These are phyloP conservation scores for Leucosticte australis DNA, from an alignment of 2,113 vertebrate genomes.

Conservation along the genomic window DNA sequence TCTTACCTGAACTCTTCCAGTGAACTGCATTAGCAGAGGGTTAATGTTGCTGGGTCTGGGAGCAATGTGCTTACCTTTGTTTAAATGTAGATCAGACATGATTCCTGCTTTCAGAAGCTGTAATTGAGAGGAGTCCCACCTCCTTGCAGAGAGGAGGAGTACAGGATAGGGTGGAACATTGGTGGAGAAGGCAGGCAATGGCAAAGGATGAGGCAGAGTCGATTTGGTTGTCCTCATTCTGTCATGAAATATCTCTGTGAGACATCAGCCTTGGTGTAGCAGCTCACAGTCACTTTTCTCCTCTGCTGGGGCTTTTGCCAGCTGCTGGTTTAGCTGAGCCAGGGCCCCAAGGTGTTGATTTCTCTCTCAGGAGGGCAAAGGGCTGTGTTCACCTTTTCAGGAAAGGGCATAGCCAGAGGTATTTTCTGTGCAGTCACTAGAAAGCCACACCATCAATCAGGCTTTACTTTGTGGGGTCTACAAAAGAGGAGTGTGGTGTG, in stretches of 20 bases:
- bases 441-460: constrained; percentile 30
- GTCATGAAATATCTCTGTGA: background rate
- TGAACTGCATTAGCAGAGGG: background rate
- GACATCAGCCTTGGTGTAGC: background rate
- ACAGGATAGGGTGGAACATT: background rate
- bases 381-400: constrained; percentile 1
- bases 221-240: background rate
- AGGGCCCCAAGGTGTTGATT: background rate
- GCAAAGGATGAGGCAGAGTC: background rate
- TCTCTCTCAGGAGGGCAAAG: background rate
- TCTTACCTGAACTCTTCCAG: background rate
- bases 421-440: constrained; percentile 13
- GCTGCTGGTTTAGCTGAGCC: background rate
- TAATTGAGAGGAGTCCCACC: background rate
- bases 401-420: background rate
- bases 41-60: background rate
- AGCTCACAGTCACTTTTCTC: background rate
- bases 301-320: background rate
- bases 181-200: background rate
- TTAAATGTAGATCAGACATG: background rate
- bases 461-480: background rate
- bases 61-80: background rate
- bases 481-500: background rate
- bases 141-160: background rate
- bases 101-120: background rate